Evolutionary conservation across 2,113 vertebrate species (phyloP), one percentile per base, ranked within the genome.

Genomic region (Rhinogobius similis): DNA sequence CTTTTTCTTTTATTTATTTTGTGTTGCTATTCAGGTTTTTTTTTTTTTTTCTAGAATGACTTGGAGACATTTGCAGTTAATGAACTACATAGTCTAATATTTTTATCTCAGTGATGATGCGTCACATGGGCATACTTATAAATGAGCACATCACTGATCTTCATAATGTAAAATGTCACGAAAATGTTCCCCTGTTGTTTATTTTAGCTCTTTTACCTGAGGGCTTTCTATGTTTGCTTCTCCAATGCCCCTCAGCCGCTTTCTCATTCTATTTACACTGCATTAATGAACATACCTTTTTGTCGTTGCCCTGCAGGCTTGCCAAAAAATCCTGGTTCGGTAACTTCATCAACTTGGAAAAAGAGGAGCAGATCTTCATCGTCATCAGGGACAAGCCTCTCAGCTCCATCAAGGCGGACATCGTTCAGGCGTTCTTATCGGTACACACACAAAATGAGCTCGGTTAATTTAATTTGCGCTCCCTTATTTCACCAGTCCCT

Each of bases 241-340:
- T 75, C 27, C 55, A 52, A 68, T 73, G 50, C 12, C 67, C 70
- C 50, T 38, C 38, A 72, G 53, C 67, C 68, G 61, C 29, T 58
- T 64, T 59, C 53, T 67, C 23, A 55, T 53, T 48, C 26, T 53
- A 32, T 55, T 39, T 61, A 50, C 14, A 39, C 18, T 21, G 29
- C 67, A 43, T 52, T 44, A 32, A 76, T 62, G 21, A 39, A n/a
- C 9, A 32, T 11, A 53, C 29, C 27, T 27, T 62, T 16, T 62
- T 41, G 9, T 72, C 10, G 65, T 39, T 18, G 21, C 29, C 10
- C 64, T 16, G 5, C 92, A 99, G 98, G 92, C 96, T 99, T 92
- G 97, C 98, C 94, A 99, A 99, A 94, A 99, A 99, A 88, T 99
- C 98, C 63, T 99, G 98, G 98, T 99, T 99, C 0, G 98, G 98